A percentile compares a stretch with the other conserved stretches of the same genome.
Conservation (phyloP, 2,797 vertebrate genomes). For the Smutsia gigantea region DNA sequence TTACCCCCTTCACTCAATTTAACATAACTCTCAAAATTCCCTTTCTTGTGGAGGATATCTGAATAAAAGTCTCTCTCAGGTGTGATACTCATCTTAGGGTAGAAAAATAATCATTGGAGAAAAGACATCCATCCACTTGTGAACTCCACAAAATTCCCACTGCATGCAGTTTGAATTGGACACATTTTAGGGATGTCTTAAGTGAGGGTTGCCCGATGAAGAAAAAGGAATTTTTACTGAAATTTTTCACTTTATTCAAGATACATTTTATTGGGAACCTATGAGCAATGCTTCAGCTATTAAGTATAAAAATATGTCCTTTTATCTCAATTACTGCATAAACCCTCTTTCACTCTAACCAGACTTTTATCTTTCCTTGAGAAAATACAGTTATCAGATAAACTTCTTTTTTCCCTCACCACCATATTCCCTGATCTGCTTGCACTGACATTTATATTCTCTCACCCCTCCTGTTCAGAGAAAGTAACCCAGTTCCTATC, state of each 20-base stretch:
- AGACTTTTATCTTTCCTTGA: background rate
- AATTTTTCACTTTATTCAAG: background rate
- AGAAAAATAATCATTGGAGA: background rate
- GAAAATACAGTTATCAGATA: background rate
- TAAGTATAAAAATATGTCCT: background rate
- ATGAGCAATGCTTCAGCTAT: background rate
- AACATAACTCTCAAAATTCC: background rate
- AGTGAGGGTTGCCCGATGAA: background rate
- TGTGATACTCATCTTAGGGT: background rate
- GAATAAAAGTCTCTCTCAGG: background rate
- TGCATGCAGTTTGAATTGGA: background rate
- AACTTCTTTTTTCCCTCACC: background rate
- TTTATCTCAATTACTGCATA: background rate
- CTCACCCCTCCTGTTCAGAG: background rate
- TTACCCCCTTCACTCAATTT: background rate
- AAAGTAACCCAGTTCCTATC: background rate
- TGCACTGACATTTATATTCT: background rate
- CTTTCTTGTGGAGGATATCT: background rate
- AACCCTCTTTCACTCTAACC: background rate
- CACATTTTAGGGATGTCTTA: background rate
- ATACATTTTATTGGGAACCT: background rate
- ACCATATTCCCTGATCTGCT: background rate
- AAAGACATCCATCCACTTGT: background rate
- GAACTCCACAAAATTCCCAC: background rate
- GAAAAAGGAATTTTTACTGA: background rate